Evolutionary conservation across 2,113 vertebrate genomes (phyloP), one percentile per base, ranked within the genome.

Genomic region (Protomyctophum bolini): DNA sequence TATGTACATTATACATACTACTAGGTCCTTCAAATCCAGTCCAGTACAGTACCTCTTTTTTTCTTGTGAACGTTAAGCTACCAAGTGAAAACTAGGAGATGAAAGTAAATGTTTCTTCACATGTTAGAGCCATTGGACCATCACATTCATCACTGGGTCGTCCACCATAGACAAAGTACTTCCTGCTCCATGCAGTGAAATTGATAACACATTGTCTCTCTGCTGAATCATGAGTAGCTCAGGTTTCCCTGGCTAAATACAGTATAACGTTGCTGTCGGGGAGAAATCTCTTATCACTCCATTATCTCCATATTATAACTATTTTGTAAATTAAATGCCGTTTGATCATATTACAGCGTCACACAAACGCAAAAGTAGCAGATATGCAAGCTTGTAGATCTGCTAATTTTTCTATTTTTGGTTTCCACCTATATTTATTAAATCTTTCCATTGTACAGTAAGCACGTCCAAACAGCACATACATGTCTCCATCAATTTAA

Each of bases 51-150:
- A 3, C 54, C 54, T 10, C 54, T 33, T 14, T 7, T 48, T 58
- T 46, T 54, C 21, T n/a, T 2, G 6, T n/a, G 46, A 54, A 64
- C 0, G 64, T 10, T 45, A 12, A 61, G 81, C 70, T 51, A 33
- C 63, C 54, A 58, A 59, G 71, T 15, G 59, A 69, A 73, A 73
- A 70, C 11, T 0, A 62, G 65, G 3, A 77, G 81, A 90, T 88
- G 77, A 91, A 91, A 87, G 83, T 29, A 66, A 70, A 46, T 47
- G 29, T 70, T 58, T 73, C 65, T 77, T 48, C 62, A 78, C 83
- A 85, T 76, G 79, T 80, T 68, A 73, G 71, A 87, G 68, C 76
- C 89, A 93, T 68, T 81, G 3, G 90, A 93, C 91, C 91, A 92
- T 93, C 92, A 93, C 87, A 87, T 89, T 74, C 86, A 88, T 77